Conservation (phyloP, 2,113 vertebrate species). For the Lycaon pictus region DNA sequence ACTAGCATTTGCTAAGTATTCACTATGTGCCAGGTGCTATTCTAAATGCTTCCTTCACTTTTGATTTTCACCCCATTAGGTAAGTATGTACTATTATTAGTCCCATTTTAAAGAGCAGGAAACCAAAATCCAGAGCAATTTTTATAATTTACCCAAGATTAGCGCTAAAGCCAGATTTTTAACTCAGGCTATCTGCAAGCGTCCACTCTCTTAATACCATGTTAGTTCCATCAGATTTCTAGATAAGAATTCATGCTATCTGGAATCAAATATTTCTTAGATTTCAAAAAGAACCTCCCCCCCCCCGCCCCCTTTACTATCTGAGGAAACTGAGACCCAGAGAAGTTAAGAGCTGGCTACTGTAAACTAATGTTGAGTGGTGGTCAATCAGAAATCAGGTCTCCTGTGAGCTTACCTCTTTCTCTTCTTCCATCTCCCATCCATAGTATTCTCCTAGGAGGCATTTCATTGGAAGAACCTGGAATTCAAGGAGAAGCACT, state of each 20-base stretch:
- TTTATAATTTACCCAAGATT: background rate
- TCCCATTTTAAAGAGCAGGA: slow-evolving; percentile 37
- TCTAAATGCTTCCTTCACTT: background rate
- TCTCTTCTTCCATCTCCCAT: background rate
- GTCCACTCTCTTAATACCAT: background rate
- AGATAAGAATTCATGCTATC: slow-evolving; percentile 12
- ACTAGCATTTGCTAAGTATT: background rate
- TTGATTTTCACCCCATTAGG: slow-evolving; percentile 16
- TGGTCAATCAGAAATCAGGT: background rate
- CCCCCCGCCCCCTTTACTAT: background rate
- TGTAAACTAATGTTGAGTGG: background rate
- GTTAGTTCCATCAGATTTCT: background rate
- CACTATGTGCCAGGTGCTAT: background rate
- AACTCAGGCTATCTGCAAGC: background rate
- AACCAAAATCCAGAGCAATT: background rate
- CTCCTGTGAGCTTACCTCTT: background rate
- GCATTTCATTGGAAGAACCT: background rate
- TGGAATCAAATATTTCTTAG: slow-evolving; percentile 14
- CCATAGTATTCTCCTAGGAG: background rate
- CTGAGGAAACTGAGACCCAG: background rate
- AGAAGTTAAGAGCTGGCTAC: background rate
- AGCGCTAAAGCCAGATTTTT: slow-evolving; percentile 13
- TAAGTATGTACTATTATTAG: background rate
- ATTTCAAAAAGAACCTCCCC: background rate
- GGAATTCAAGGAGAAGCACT: background rate